Conservation (phyloP, 1,140 invertebrate genomes). For the Zaprionus kolodkinae region DNA sequence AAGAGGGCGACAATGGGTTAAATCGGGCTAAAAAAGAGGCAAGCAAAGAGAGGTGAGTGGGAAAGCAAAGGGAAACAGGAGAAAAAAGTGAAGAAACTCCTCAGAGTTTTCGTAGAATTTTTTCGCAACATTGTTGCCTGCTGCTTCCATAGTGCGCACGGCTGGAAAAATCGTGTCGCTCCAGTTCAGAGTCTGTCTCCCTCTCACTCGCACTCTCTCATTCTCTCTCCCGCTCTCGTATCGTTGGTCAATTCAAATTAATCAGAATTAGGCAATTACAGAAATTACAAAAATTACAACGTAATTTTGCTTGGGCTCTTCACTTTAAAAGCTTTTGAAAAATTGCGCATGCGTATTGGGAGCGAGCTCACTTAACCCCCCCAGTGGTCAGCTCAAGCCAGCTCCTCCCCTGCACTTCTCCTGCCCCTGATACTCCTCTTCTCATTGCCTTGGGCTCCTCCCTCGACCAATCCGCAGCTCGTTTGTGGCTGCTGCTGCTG, state of each 20-base stretch:
- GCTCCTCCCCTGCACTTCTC: background rate
- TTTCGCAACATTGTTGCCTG: background rate
- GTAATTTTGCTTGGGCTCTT: conserved; percentile 76
- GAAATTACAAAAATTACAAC: conserved; percentile 84
- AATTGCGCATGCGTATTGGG: conserved; percentile 80
- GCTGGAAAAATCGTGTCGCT: conserved; percentile 11
- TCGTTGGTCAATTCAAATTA: conserved; percentile 80
- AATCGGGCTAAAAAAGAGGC: background rate
- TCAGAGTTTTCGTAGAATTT: background rate
- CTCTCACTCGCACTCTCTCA: background rate
- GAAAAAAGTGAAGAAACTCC: background rate
- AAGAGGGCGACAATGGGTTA: conserved; percentile 1
- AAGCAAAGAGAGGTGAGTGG: background rate
- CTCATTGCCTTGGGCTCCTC: conserved; percentile 14
- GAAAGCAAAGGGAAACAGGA: background rate
- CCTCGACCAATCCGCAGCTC: conserved; percentile 30
- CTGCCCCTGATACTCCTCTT: background rate
- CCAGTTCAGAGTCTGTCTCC: conserved; percentile 31
- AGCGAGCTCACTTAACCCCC: conserved; percentile 29
- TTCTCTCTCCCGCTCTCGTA: background rate
- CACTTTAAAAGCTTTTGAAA: conserved; percentile 82
- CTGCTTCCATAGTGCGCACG: background rate
- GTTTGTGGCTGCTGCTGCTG: conserved; percentile 30
- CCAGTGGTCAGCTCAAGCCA: background rate
- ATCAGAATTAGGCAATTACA: conserved; percentile 84